phyloP scores from a whole-genome alignment of 2,888 invertebrate genomes.

The Sinhomidia bicolor region DNA sequence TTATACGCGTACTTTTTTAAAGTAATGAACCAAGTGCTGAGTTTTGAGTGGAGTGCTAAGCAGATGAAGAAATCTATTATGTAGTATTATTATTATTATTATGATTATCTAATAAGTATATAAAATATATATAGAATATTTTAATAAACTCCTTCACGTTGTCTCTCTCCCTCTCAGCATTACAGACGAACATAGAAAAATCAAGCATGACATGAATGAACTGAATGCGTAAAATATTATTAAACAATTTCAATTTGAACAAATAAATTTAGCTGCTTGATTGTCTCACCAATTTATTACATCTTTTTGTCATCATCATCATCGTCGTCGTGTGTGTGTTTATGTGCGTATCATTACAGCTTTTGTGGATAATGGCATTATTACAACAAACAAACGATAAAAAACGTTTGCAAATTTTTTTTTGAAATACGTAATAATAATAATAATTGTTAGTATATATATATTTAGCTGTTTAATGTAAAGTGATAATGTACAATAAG shows the following conservation, averaged over 20 bases:
- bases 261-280: background rate
- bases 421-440: background rate
- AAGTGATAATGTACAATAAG: background rate
- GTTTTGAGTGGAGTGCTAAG: conserved; percentile 46
- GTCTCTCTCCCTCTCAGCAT: too few relatives aligned
- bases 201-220: conserved; percentile 24
- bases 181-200: background rate
- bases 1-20: background rate
- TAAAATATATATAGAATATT: background rate
- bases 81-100: background rate
- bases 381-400: conserved; percentile 31
- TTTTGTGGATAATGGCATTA: background rate
- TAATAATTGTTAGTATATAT: background rate
- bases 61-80: conserved; percentile 41
- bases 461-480: background rate
- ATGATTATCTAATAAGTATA: background rate
- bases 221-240: conserved; percentile 37
- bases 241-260: conserved; percentile 13
- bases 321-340: conserved; percentile 8
- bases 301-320: background rate
- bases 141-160: conserved; percentile 3
- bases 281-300: conserved; percentile 18
- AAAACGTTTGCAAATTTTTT: background rate
- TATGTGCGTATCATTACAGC: background rate
- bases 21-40: conserved; percentile 36